These are phyloP conservation scores for Byasa hedistus DNA, from an alignment of 2,888 invertebrate genomes.

Conservation along the genomic window DNA sequence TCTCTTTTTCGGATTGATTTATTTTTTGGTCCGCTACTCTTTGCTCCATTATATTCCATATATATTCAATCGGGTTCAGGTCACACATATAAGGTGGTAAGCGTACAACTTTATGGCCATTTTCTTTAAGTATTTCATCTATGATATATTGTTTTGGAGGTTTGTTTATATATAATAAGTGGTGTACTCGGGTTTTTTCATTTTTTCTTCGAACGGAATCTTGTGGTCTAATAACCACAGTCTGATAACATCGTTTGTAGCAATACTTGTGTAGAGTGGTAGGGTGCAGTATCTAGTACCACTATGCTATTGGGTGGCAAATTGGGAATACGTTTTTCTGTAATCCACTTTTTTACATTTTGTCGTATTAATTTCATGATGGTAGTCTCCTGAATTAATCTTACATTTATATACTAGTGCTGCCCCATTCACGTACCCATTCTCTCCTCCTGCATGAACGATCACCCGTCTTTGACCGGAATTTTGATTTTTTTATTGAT, in stretches of 20 bases:
- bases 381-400: conserved; percentile 33
- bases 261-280: conserved; percentile 34
- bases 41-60: conserved; percentile 36
- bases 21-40: conserved; percentile 42
- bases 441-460: neutral
- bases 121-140: neutral
- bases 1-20: conserved; percentile 37
- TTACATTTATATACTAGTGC: conserved; percentile 33
- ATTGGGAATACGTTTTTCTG: conserved; percentile 38
- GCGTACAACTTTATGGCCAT: neutral
- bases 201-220: neutral
- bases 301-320: conserved; percentile 35
- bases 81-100: neutral
- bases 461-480: neutral
- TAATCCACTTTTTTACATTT: conserved; percentile 36
- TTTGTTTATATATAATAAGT: neutral
- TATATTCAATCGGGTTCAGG: neutral
- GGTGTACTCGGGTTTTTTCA: neutral
- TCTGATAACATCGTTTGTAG: too few relatives aligned
- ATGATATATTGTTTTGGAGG: neutral
- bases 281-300: conserved; percentile 35
- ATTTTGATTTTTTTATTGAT: neutral
- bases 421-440: conserved; percentile 5
- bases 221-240: conserved; percentile 6
- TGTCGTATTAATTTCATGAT: conserved; percentile 24